Evolutionary conservation across 2,797 vertebrate species (phyloP), one percentile per base, ranked within the genome.

Genomic region (Tokudaia tokunoshimensis): DNA sequence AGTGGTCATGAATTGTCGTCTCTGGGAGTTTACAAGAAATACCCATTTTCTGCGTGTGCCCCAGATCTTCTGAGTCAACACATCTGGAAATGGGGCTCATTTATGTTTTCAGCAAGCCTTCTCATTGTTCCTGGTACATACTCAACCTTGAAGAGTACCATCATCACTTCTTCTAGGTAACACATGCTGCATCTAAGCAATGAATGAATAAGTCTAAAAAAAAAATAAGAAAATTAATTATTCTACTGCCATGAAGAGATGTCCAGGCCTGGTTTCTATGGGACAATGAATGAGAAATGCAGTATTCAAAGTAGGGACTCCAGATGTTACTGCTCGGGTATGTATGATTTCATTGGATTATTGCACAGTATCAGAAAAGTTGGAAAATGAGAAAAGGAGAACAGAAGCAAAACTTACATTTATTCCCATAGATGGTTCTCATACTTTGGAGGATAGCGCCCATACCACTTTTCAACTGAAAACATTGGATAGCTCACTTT

Each of bases 371-470:
- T 31, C 22, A 93, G 65, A 44, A 92, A 89, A 75, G 8, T 57
- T 67, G 55, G 22, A 11, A 95, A 92, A 2, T 67, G 31, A 95
- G 88, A 59, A 80, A 89, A 70, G 84, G 50, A 83, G 44, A 91
- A 72, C 50, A 6, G 44, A 91, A 93, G 29, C 52, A 89, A 88
- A 87, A 75, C 11, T 31, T 59, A 11, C 55, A 76, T 82, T 86
- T 78, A 79, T 85, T 88, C 70, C 17, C 3, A n/a, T 6, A 47
- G 91, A 8, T 94, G 57, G 83, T 92, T 95, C 70, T 72, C 14
- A 79, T 12, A 90, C 3, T 91, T 70, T 57, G 83, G 55, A 92
- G 37, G 9, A 81, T 57, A 12, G 59, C 0, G 76, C 95, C 1
- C 22, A 37, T 1, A 70, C 14, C 87, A 44, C 91, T 83, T 92